Base-by-base conservation (phyloP, 2,888 invertebrate genomes). In the Cheilosia vernalis region DNA sequence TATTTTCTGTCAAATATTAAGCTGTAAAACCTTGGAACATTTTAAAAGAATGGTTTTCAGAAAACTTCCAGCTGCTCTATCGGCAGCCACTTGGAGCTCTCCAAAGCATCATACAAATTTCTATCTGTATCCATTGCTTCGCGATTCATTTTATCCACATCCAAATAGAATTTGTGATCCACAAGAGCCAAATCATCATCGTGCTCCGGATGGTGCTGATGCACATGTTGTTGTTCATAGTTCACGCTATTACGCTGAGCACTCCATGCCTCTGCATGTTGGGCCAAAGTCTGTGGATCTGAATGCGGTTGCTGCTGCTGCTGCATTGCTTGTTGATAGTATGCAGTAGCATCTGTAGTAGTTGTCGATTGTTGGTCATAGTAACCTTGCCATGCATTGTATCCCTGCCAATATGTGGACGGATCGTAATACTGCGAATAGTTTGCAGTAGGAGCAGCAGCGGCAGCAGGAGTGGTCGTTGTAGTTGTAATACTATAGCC, bases 401-500 rank as follows among this genome's bases (percentile, higher is more conserved):
- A 97, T 91, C 96, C 96, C 90, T 96, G 96, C 97, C 97, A 97
- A 92, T 97, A 97, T 55, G 95, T 94, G 58, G 96, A 94, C 33
- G 96, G 96, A 92, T 97, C 96, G 91, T 97, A 96, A 92, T 96
- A 96, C 91, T 96, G 94, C 90, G 94, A 94, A 93, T 96, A 94
- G 42, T 89, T 82, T 40, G 90, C 87, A 0, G 90, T 66, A 51
- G 51, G 24, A 24, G 51, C 51, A 0, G 89, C 56, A 1, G 89
- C 49, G 2, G 78, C 27, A 4, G 85, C 53, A 1, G 85, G 33
- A 4, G 89, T 74, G 30, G 88, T 42, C 0, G 89, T 85, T 21
- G 89, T 79, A 17, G 93, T 89, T 5, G 90, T 90, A 4, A 89
- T 74, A 0, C 89, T 89, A 15, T 89, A 84, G 2, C 85, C 87